Base-by-base conservation (phyloP, 2,113 vertebrate genomes). In the Willisornis vidua region DNA sequence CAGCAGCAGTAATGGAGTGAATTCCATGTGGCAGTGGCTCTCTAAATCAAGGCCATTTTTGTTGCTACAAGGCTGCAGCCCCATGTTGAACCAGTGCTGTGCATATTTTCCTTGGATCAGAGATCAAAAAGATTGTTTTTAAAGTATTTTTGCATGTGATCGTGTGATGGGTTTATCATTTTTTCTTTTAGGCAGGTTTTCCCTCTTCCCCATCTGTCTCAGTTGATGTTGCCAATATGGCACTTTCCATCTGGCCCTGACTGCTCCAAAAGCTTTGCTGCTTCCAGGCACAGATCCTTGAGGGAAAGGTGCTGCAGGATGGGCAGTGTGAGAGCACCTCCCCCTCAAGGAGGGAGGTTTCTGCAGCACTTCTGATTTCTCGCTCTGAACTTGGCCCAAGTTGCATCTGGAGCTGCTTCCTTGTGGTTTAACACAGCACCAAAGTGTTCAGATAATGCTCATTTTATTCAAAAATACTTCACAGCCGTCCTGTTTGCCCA, bases 261-360 rank as follows among this genome's bases (percentile, higher is more conserved):
- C 66, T 95, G 96, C 95, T 95, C 57, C 90, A 87, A 75, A 95
- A 96, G 90, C 94, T 96, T 95, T 95, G 96, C 96, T 96, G 96
- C 92, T 96, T 96, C 75, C 96, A 95, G 85, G 83, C 88, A 55
- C 88, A 39, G 51, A 71, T 94, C 88, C 26, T 79, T 80, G 55
- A 22, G 85, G 8, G 68, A 55, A 96, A 97, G 93, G 93, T 95
- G 94, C 85, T 93, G 88, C 23, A 5, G 93, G 90, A 93, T 65
- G 90, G 94, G 93, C 95, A 96, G 92, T 90, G 93, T 88, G 93
- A 96, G 92, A 96, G 94, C 85, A 92, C 88, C 85, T 87, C 93
- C 95, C 45, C 66, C 96, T 94, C 93, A 91, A 90, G 85, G 46
- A 94, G 83, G 48, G 52, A 89, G 66, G 7, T 51, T 92, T 90